phyloP scores from a whole-genome alignment of 2,888 invertebrate species.

The Carterocephalus palaemon region DNA sequence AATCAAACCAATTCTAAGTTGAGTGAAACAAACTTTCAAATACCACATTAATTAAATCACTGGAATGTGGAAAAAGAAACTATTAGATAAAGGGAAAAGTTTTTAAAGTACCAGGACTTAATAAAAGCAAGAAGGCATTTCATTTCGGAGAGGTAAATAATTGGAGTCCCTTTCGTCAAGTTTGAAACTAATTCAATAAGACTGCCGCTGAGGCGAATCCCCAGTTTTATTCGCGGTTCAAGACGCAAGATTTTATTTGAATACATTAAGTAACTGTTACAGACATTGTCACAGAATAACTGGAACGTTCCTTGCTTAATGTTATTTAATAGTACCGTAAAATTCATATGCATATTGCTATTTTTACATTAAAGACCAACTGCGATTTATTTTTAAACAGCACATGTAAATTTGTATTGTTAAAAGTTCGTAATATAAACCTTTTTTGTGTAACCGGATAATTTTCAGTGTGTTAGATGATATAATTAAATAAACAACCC shows the following conservation, averaged over 20 bases:
- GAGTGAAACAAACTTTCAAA: constrained; percentile 1
- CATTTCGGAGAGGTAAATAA: constrained; percentile 43
- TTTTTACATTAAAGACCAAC: too few species aligned
- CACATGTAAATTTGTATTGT: too few species aligned
- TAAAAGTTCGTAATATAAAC: too few species aligned
- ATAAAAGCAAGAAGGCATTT: constrained; percentile 27
- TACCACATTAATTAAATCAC: constrained; percentile 12
- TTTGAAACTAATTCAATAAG: constrained; percentile 58
- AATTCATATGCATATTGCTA: too few species aligned
- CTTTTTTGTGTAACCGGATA: too few species aligned
- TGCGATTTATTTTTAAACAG: too few species aligned
- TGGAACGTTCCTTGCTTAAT: not conserved
- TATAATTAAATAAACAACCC: too few species aligned
- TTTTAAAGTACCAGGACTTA: constrained; percentile 18
- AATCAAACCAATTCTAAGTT: too few species aligned
- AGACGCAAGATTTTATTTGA: constrained; percentile 22
- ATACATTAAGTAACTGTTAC: constrained; percentile 17
- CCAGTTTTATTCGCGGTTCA: constrained; percentile 17
- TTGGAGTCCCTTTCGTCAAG: constrained; percentile 42
- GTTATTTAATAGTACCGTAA: not conserved
- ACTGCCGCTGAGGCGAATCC: constrained; percentile 29
- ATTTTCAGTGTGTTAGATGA: too few species aligned
- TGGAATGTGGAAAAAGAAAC: constrained; percentile 12
- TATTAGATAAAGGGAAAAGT: constrained; percentile 11
- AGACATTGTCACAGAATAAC: constrained; percentile 5